phyloP scores from a whole-genome alignment of 2,888 invertebrate genomes.

The Sinopyrophorus schimmeli region DNA sequence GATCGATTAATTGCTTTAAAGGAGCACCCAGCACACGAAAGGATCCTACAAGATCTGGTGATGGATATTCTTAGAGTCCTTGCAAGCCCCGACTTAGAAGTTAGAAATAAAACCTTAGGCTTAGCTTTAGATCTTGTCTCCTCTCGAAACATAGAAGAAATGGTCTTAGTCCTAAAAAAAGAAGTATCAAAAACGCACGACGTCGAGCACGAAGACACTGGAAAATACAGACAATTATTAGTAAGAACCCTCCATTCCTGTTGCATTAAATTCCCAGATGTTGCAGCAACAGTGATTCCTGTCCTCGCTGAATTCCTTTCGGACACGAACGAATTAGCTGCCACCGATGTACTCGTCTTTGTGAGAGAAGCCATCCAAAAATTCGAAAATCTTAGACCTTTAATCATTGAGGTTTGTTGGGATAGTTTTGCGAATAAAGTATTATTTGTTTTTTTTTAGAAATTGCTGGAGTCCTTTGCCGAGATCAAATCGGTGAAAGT shows the following conservation, averaged over 20 bases:
- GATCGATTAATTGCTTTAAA: conserved; percentile 89
- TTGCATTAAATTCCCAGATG: conserved; percentile 94
- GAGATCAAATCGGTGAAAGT: conserved; percentile 89
- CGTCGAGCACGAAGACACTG: conserved; percentile 89
- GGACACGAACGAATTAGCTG: conserved; percentile 86
- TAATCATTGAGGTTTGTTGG: conserved; percentile 80
- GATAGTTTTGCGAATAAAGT: too few relatives aligned
- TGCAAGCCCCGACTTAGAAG: conserved; percentile 92
- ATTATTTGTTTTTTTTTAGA: conserved; percentile 52
- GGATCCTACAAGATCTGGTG: conserved; percentile 85
- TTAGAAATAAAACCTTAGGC: conserved; percentile 58
- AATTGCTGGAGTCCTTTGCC: conserved; percentile 79
- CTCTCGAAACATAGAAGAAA: conserved; percentile 91
- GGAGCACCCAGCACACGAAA: conserved; percentile 80
- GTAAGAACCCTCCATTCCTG: conserved; percentile 94
- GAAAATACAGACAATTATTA: conserved; percentile 91
- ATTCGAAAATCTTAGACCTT: conserved; percentile 77
- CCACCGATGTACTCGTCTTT: conserved; percentile 92
- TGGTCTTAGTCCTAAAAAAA: conserved; percentile 90
- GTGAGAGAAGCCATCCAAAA: conserved; percentile 95
- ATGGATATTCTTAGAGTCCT: conserved; percentile 98
- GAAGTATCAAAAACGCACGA: conserved; percentile 89
- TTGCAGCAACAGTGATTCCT: conserved; percentile 91
- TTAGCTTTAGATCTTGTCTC: conserved; percentile 87
- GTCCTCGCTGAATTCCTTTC: conserved; percentile 92